These are phyloP conservation scores for Cynopterus brachyotis DNA, from an alignment of 2,113 vertebrate genomes.

Conservation along the genomic window DNA sequence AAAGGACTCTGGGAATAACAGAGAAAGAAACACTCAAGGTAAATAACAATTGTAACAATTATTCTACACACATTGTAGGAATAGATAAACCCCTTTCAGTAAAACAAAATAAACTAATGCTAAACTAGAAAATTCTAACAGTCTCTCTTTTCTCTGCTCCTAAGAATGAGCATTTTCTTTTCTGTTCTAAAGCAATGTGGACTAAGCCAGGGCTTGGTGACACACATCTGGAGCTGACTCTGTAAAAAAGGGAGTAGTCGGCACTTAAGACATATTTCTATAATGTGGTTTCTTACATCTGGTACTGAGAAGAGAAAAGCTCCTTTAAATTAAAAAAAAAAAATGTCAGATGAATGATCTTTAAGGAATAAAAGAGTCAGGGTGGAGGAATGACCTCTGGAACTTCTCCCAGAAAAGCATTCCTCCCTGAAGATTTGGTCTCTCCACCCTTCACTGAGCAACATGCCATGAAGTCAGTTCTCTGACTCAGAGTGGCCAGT, in stretches of 20 bases:
- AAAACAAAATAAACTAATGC: constrained; percentile 1
- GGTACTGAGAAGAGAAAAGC: constrained; percentile 63
- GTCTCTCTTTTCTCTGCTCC: not conserved
- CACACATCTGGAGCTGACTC: constrained; percentile 60
- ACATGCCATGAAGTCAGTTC: constrained; percentile 30
- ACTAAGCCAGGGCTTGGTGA: constrained; percentile 36
- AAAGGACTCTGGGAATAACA: not conserved
- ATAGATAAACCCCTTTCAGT: not conserved
- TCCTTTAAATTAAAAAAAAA: constrained; percentile 44
- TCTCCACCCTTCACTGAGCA: constrained; percentile 49
- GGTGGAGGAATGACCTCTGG: constrained; percentile 40
- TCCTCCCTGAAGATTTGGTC: constrained; percentile 13
- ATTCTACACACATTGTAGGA: not conserved
- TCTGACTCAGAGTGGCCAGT: constrained; percentile 30
- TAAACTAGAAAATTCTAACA: constrained; percentile 24
- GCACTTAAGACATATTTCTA: constrained; percentile 55
- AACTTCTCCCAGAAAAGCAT: constrained; percentile 51
- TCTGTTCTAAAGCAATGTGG: not conserved
- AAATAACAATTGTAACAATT: not conserved
- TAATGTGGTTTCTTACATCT: constrained; percentile 75
- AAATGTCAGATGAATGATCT: constrained; percentile 54
- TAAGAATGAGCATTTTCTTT: not conserved
- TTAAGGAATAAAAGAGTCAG: constrained; percentile 33
- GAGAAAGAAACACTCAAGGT: not conserved
- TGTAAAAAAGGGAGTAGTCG: constrained; percentile 60